These are phyloP conservation scores for Drosophila melanosoma DNA, from an alignment of 2,888 invertebrate genomes.

Conservation along the genomic window DNA sequence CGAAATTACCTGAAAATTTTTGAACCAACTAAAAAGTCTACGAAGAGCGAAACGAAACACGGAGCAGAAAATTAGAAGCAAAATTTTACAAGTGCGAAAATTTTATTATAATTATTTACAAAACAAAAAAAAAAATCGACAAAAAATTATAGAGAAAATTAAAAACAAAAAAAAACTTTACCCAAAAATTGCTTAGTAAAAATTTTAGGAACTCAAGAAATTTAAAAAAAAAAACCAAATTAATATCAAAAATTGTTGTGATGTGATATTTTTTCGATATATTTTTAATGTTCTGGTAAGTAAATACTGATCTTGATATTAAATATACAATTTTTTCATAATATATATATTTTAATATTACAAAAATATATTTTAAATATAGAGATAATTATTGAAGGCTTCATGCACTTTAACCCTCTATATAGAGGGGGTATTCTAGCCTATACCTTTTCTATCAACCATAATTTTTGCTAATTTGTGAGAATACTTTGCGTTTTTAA, in stretches of 20 bases:
- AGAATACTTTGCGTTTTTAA: neutral
- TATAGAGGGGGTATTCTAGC: no score
- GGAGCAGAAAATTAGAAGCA: conserved; percentile 39
- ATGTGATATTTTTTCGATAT: conserved; percentile 81
- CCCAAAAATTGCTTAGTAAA: conserved; percentile 45
- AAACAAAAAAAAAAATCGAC: conserved; percentile 42
- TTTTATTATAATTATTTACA: conserved; percentile 74
- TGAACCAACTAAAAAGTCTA: conserved; percentile 67
- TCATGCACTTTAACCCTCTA: no score
- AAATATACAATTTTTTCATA: neutral
- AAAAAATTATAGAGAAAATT: conserved; percentile 35
- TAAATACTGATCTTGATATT: conserved; percentile 15
- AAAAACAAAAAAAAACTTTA: conserved; percentile 28
- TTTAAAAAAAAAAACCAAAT: conserved; percentile 60
- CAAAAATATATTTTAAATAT: neutral
- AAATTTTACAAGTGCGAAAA: conserved; percentile 76
- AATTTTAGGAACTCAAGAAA: conserved; percentile 56
- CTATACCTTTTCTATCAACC: neutral
- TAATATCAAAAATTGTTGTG: conserved; percentile 72
- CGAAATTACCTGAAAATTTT: conserved; percentile 84
- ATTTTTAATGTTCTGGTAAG: conserved; percentile 77
- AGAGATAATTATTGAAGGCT: no score
- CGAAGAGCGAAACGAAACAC: conserved; percentile 44
- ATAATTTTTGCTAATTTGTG: neutral
- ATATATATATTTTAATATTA: neutral